Percentiles rank a stretch among this genome's conserved stretches.
Conservation (phyloP, 2,113 vertebrate genomes). For the Plotosus lineatus region DNA sequence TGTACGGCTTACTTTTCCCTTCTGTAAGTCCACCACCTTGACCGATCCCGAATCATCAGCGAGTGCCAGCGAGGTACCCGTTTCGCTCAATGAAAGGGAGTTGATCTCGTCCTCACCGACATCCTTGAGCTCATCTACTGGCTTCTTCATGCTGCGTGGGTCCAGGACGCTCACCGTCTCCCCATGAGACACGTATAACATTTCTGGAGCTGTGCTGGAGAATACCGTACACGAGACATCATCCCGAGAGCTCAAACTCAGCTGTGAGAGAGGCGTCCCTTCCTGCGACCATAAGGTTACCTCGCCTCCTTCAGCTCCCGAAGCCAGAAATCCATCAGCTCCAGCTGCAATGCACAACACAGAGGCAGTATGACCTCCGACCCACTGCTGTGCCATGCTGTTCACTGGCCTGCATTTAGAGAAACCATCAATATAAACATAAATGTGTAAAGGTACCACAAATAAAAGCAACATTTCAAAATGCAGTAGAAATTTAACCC, state of each 20-base stretch:
- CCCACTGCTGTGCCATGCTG: slow-evolving; percentile 83
- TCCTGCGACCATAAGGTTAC: slow-evolving; percentile 80
- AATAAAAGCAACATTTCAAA: neutral
- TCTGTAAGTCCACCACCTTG: slow-evolving; percentile 83
- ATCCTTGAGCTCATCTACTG: slow-evolving; percentile 67
- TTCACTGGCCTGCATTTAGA: slow-evolving; percentile 31
- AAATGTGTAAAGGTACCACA: neutral
- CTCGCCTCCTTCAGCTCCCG: slow-evolving; percentile 84
- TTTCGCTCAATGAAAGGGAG: slow-evolving; percentile 80
- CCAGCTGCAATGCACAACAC: slow-evolving; percentile 79
- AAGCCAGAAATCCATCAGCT: slow-evolving; percentile 78
- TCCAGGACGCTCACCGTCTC: slow-evolving; percentile 81
- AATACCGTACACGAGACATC: slow-evolving; percentile 82
- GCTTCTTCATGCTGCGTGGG: slow-evolving; percentile 74
- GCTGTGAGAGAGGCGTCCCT: slow-evolving; percentile 64
- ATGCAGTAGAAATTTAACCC: neutral
- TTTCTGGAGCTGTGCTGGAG: slow-evolving; percentile 65
- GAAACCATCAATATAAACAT: neutral
- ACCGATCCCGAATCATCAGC: slow-evolving; percentile 89
- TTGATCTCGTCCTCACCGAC: slow-evolving; percentile 93
- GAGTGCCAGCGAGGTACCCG: slow-evolving; percentile 76
- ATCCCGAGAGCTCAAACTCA: slow-evolving; percentile 65
- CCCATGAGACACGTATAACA: slow-evolving; percentile 81
- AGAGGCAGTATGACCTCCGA: slow-evolving; percentile 75
- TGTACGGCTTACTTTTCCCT: slow-evolving; percentile 80